Base-by-base conservation (phyloP, 2,113 vertebrate species). In the Lophius piscatorius region DNA sequence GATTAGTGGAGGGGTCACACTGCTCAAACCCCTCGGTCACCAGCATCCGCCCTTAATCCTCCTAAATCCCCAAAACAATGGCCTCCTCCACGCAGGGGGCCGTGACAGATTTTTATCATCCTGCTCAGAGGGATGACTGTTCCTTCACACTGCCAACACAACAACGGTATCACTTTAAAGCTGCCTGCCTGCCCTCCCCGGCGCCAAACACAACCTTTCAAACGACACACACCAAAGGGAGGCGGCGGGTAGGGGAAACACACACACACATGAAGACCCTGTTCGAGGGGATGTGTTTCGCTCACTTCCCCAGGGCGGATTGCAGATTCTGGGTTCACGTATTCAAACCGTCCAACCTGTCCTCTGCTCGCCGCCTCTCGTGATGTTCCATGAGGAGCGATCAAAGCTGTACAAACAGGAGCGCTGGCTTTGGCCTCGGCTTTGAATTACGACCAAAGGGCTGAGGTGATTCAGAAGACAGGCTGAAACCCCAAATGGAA, bases 41-140 rank as follows among this genome's bases (percentile, higher is more conserved):
- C 80, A 64, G 64, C 82, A 81, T 83, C 76, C 66, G 39, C 62
- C 76, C 81, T 75, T 87, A 89, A 89, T 88, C 87, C 72, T 33
- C 52, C 63, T 14, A 87, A 90, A 89, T 88, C 88, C 80, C 81
- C 72, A 71, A 90, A 90, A 90, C 88, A 91, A 90, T 81, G 70
- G 88, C 80, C 44, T 86, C 76, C 57, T 76, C 80, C 33, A 57
- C 65, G 76, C 81, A 76, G 49, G 75, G 50, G 75, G 85, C 74
- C 74, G 80, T 70, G 77, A 75, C 82, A 86, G 87, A 90, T 91
- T 89, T 87, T 51, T 80, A 89, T 91, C 88, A 74, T 75, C 65
- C 61, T 22, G 76, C 80, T 87, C 74, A 44, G 61, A 69, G 65
- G 78, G 84, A 90, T 89, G 79, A 86, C 67, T 36, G 65, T 9